phyloP scores from a whole-genome alignment of 2,797 vertebrate species.

The Rhincodon typus region DNA sequence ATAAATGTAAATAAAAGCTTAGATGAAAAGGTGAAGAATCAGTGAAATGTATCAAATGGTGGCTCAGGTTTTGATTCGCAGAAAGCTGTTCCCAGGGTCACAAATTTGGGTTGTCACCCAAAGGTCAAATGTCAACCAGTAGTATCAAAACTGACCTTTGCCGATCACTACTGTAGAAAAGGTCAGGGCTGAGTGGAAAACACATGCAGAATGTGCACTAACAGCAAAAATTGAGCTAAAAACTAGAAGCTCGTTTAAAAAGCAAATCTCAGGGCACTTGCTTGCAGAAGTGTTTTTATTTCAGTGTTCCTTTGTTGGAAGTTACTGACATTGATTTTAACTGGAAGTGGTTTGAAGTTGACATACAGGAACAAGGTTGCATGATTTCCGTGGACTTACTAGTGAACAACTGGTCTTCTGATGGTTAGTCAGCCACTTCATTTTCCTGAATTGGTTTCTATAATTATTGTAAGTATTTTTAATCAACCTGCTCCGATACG shows the following conservation, averaged over 20 bases:
- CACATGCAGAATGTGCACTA: neutral
- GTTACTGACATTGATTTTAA: neutral
- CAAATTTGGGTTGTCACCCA: neutral
- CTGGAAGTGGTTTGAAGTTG: constrained; percentile 16
- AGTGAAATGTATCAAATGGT: neutral
- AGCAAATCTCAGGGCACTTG: neutral
- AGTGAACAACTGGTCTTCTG: neutral
- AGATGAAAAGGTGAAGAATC: neutral
- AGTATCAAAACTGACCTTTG: neutral
- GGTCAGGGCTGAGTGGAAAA: neutral
- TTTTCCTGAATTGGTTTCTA: neutral
- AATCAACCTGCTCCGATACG: no score
- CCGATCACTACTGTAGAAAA: neutral
- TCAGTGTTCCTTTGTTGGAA: neutral
- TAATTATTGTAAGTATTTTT: no score
- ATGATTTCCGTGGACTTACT: neutral
- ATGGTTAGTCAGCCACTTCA: neutral
- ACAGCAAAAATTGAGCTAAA: neutral
- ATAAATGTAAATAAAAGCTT: neutral
- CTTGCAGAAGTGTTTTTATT: neutral
- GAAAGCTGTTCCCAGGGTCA: neutral
- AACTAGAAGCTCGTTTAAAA: neutral
- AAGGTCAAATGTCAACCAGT: neutral
- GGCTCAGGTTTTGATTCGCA: neutral
- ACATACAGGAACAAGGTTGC: neutral